Conservation (phyloP, 2,888 invertebrate species). For the Drosophila mimica region DNA sequence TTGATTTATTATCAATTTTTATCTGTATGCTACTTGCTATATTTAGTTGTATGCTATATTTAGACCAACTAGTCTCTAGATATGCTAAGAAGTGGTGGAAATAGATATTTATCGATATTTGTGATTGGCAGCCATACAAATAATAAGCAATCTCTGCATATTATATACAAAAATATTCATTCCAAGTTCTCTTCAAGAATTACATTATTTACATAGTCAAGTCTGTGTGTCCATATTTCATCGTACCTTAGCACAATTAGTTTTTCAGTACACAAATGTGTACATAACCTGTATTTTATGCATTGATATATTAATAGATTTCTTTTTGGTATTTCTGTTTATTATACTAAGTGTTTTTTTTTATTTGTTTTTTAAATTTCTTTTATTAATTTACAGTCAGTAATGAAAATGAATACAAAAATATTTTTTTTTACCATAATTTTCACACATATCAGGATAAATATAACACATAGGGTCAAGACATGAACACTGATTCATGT, state of each 20-base stretch:
- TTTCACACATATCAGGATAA: slow-evolving; percentile 53
- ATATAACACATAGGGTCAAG: slow-evolving; percentile 57
- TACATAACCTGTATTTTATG: slow-evolving; percentile 6
- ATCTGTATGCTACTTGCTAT: slow-evolving; percentile 2
- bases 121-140: neutral
- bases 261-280: neutral
- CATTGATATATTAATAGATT: neutral
- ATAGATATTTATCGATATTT: slow-evolving; percentile 2
- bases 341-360: slow-evolving; percentile 27
- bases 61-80: neutral
- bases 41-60: slow-evolving; percentile 3
- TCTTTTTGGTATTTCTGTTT: slow-evolving; percentile 14
- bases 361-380: slow-evolving; percentile 48
- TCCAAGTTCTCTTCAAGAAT: neutral
- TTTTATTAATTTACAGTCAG: slow-evolving; percentile 72
- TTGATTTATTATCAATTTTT: slow-evolving; percentile 13
- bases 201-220: neutral
- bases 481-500: slow-evolving; percentile 32
- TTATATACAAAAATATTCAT: neutral
- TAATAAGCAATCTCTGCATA: neutral
- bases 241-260: neutral
- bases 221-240: neutral
- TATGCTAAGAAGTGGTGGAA: neutral
- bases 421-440: slow-evolving; percentile 51
- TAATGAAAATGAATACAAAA: slow-evolving; percentile 71